phyloP scores from a whole-genome alignment of 2,888 invertebrate genomes.

The Hypena proboscidalis region DNA sequence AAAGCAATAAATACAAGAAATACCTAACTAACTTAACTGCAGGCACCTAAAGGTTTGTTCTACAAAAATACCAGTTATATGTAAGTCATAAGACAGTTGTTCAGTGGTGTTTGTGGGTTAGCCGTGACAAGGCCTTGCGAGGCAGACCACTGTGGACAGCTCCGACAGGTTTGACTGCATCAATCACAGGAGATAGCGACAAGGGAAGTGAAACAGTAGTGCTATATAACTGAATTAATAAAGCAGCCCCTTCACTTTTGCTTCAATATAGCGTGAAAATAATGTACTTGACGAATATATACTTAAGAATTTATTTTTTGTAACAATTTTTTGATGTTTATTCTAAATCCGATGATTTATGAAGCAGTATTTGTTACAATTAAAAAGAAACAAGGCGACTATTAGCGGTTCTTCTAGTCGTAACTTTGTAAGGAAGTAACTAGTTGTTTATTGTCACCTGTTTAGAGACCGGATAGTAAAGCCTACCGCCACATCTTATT shows the following conservation, averaged over 20 bases:
- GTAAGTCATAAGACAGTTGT: slow-evolving; percentile 21
- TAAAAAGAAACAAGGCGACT: no score
- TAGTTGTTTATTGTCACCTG: slow-evolving; percentile 5
- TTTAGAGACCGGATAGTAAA: slow-evolving; percentile 18
- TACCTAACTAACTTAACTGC: no score
- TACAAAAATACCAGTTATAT: slow-evolving; percentile 22
- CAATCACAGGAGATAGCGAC: slow-evolving; percentile 17
- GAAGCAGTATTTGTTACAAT: no score
- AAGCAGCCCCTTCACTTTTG: no score
- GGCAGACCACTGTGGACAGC: slow-evolving; percentile 30
- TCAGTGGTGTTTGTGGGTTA: slow-evolving; percentile 50
- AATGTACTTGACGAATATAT: no score
- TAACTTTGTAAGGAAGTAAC: no score
- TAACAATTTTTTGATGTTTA: no score
- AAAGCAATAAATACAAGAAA: no score
- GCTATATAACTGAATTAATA: neutral
- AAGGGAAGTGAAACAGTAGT: slow-evolving; percentile 6
- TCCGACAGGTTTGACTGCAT: slow-evolving; percentile 17
- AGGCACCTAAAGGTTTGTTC: slow-evolving; percentile 6
- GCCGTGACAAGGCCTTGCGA: slow-evolving; percentile 50
- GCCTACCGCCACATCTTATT: slow-evolving; percentile 16
- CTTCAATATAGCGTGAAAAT: no score
- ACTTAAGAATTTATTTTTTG: no score
- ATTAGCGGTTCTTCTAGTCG: no score
- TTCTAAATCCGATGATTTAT: no score